These are phyloP conservation scores for Eupeodes corollae DNA, from an alignment of 1,140 invertebrate species.

Conservation along the genomic window DNA sequence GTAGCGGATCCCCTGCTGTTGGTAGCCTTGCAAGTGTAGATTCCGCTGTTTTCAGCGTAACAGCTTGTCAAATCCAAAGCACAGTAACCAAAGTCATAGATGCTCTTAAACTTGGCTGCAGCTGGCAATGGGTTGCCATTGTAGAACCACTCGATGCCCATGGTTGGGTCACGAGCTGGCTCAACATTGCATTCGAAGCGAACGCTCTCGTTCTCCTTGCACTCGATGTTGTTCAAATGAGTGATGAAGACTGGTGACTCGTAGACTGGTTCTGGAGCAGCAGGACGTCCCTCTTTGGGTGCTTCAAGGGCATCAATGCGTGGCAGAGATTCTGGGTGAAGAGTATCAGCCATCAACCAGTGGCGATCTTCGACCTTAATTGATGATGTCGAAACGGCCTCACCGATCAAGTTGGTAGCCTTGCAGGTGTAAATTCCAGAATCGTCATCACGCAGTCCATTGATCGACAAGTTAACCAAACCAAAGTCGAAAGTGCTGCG, in stretches of 20 bases:
- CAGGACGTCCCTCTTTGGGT: constrained; percentile 49
- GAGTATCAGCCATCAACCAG: constrained; percentile 75
- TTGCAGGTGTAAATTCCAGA: constrained; percentile 91
- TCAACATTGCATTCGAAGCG: constrained; percentile 93
- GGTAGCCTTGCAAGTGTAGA: constrained; percentile 84
- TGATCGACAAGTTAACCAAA: constrained; percentile 82
- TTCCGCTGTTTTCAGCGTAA: constrained; percentile 79
- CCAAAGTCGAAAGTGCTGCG: constrained; percentile 89
- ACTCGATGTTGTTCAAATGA: constrained; percentile 82
- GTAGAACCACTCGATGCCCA: constrained; percentile 85
- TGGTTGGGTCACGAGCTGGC: constrained; percentile 86
- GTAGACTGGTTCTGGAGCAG: constrained; percentile 61
- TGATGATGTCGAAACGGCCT: constrained; percentile 82
- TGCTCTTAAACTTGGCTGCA: constrained; percentile 70
- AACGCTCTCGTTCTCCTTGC: constrained; percentile 78
- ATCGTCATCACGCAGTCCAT: constrained; percentile 74
- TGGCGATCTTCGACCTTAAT: constrained; percentile 81
- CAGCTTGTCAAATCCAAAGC: constrained; percentile 69
- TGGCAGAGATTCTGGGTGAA: constrained; percentile 82
- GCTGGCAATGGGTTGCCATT: constrained; percentile 71
- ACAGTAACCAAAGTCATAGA: constrained; percentile 82
- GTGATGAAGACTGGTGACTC: constrained; percentile 81
- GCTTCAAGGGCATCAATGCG: constrained; percentile 79
- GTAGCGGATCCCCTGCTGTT: constrained; percentile 82
- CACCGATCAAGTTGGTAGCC: constrained; percentile 78